A percentile compares a stretch with the other conserved stretches of the same genome.
phyloP scores from a whole-genome alignment of 2,113 vertebrate species.

The Columbina picui region DNA sequence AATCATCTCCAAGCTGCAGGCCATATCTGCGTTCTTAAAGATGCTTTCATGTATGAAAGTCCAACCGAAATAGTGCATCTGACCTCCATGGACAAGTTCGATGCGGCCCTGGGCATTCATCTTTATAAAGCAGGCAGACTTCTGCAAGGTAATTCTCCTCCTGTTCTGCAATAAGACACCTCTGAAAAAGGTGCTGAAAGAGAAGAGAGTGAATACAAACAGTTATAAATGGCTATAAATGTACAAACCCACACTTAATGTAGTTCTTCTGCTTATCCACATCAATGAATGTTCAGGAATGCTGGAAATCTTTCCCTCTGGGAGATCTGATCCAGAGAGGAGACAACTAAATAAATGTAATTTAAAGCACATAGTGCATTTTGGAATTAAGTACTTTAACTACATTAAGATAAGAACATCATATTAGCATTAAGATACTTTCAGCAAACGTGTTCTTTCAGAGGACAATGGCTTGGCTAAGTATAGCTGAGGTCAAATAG shows the following conservation, averaged over 20 bases:
- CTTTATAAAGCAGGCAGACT: conserved; percentile 89
- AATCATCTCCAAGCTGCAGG: conserved; percentile 87
- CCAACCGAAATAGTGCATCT: conserved; percentile 76
- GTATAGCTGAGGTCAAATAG: background rate
- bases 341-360: background rate
- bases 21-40: conserved; percentile 85
- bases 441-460: background rate
- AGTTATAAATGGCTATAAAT: background rate
- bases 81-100: conserved; percentile 68
- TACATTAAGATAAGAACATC: background rate
- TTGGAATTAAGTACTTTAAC: background rate
- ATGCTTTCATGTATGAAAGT: conserved; percentile 79
- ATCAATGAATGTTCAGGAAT: background rate
- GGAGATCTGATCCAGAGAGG: background rate
- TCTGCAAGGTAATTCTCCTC: conserved; percentile 81
- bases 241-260: background rate
- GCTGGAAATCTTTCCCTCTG: background rate
- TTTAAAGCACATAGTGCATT: background rate
- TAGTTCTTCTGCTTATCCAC: background rate
- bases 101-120: conserved; percentile 89
- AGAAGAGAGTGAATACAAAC: background rate
- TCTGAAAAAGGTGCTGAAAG: background rate
- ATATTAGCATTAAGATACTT: background rate
- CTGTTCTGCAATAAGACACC: background rate
- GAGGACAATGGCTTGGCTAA: background rate